Evolutionary conservation across 2,113 vertebrate species (phyloP).

Genomic region (Ginglymostoma cirratum): DNA sequence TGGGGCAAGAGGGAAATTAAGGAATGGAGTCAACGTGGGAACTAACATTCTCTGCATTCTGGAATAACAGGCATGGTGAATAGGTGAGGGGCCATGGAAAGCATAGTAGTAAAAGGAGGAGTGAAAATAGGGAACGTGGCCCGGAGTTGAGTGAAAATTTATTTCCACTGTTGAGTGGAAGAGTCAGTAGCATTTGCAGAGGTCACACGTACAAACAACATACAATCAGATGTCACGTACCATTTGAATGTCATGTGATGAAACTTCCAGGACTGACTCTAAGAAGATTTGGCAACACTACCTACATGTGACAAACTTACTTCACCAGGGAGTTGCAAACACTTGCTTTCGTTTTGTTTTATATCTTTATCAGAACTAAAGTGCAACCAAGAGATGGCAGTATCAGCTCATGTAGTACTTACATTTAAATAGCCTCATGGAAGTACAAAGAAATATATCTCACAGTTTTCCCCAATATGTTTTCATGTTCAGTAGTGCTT

Average conservation of each 20-base stretch:
- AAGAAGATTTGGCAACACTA: not conserved
- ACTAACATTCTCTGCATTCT: not conserved
- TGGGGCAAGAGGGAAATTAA: not conserved
- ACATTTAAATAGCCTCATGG: not conserved
- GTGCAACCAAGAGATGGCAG: constrained; percentile 32
- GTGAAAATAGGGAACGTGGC: not conserved
- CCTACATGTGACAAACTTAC: not conserved
- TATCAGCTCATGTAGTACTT: not conserved
- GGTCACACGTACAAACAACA: not conserved
- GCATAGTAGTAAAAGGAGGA: not conserved
- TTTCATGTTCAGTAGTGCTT: not conserved
- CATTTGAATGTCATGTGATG: not conserved
- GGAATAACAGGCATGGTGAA: not conserved
- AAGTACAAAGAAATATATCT: not conserved
- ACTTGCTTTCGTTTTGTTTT: not conserved
- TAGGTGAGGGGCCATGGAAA: not conserved
- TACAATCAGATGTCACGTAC: not conserved
- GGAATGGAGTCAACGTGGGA: not conserved
- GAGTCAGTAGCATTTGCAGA: not conserved
- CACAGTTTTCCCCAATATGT: not conserved
- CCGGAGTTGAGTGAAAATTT: not conserved
- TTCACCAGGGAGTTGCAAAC: not conserved
- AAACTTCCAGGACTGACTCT: not conserved
- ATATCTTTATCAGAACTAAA: not conserved
- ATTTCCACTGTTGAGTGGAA: not conserved